Evolutionary conservation across 1,140 invertebrate species (phyloP), one percentile per base, ranked within the genome.

Genomic region (Ceratosolen solmsi): DNA sequence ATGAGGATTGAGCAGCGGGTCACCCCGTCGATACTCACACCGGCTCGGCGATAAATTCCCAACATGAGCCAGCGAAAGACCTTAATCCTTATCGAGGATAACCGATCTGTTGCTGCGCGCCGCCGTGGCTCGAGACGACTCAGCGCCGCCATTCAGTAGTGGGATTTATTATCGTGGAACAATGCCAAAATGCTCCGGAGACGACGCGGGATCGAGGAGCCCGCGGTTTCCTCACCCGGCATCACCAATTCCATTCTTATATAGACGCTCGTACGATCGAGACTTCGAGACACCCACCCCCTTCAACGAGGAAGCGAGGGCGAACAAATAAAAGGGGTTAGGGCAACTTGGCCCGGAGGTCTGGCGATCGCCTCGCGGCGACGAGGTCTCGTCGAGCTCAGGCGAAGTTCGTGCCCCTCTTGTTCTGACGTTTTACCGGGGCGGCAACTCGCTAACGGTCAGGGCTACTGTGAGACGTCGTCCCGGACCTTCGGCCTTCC

Each of bases 31-130:
- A 78, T 78, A 65, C 20, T 17, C 56, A 25, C 17, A 17, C n/a
- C n/a, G 22, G 8, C 2, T 27, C 41, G n/a, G 46, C 79, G 54
- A 80, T 80, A 80, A 65, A 80, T 80, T 74, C 46, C 36, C 27
- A 9, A 68, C 54, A 8, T 13, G 22, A 72, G 65, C 46, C 33
- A 49, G 17, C 56, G 72, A n/a, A 72, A 82, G 63, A 77, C 41
- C 73, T 82, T 77, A 77, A 82, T 82, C 74, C 74, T 77, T 77
- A 82, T 82, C 80, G 63, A 58, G 74, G 49, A 82, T 76, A 82
- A 82, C 73, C 73, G 80, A 82, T 82, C 80, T 82, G 80, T 82
- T 82, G 80, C 80, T 56, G 65, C 65, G 33, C 25, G 30, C 36
- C 60, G 11, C 72, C 33, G n/a, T 11, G 51, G 46, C 54, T 80